Evolutionary conservation across 64 coral and sea anemone species (phyloP), one percentile per base, ranked within the genome.

Genomic region (Cladopsammia gracilis): DNA sequence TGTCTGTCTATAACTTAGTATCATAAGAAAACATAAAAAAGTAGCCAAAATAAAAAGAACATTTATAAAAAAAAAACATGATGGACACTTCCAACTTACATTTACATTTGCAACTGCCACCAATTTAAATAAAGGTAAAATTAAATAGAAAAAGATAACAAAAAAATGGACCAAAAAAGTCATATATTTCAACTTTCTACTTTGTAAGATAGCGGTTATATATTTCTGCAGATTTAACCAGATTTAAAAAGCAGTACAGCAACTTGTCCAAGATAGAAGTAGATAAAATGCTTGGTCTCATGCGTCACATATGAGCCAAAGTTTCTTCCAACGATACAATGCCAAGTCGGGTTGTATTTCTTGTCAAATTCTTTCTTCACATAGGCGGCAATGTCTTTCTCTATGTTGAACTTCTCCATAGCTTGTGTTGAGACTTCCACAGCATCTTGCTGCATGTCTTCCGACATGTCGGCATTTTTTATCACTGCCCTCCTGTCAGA

Each of bases 311-410:
- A 99, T 19, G 98, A 99, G 25, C 98, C 98, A 92, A 99, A 99
- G 64, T 99, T 99, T 52, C 98, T 91, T 22, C 98, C 98, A 67
- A 99, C 98, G 19, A 99, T 99, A 64, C 98, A 99, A 77, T 99
- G 98, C 98, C 98, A 99, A 62, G 98, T 99, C 73, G 98, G 98
- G 91, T 99, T 99, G 83, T 94, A 99, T 71, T 99, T 99, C 77
- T 99, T 99, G 94, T 99, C 98, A 86, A 99, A 99, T 79, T 99
- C 98, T 62, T 99, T 99, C 89, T 99, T 99, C 22, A 99, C 75
- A 64, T 84, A 99, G 6, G 98, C 98, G 13, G 98, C 98, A 15
- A 99, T 99, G 80, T 99, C 98, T 79, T 99, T 99, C 51, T 99
- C 98, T 26, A 99, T 99, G 76, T 99, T 99, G 62, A 96, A 99